Evolutionary conservation across 1,140 invertebrate genomes (phyloP), one percentile per base, ranked within the genome.

Genomic region (Theocolax elegans): DNA sequence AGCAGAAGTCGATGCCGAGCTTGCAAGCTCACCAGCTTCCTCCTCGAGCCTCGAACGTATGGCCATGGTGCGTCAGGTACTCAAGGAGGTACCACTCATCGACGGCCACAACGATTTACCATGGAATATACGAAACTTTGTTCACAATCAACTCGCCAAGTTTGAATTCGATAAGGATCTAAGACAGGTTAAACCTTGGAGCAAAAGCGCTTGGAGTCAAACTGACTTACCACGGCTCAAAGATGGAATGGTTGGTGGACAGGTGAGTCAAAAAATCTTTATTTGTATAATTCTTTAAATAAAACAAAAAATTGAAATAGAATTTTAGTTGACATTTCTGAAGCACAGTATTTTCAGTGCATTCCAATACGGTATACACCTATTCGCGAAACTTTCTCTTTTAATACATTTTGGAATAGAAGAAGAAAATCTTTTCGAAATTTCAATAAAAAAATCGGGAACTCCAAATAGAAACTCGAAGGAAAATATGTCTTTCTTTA

Each of bases 101-200:
- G 88, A 89, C 75, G 88, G 88, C 76, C 94, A 96, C 86, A 95
- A 95, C 86, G 94, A 96, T 79, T 81, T 96, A 29, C 91, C 94
- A 0, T 94, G 93, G 92, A 94, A 94, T 79, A 92, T 94, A 59
- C 83, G 92, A 67, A 92, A 92, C 81, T 93, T 93, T 73, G 87
- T 93, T 7, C 91, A 92, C 76, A 93, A 92, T 79, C 91, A 92
- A 79, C 87, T 93, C 70, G 89, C 90, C 71, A 89, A 92, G 56
- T 92, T 93, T 73, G 88, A 91, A 44, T 90, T 93, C 79, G 89
- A 91, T 74, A 89, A 88, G 56, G 91, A 93, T 75, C 83, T 94
- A 31, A 88, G 90, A 3, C 82, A 89, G 44, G 86, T 92, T 58
- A 87, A 89, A 21, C 92, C 92, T 0, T 94, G 92, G 92, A 92